Conservation (phyloP, 35 echinoderm and acorn worm species). For the Nesometra sesokonis region DNA sequence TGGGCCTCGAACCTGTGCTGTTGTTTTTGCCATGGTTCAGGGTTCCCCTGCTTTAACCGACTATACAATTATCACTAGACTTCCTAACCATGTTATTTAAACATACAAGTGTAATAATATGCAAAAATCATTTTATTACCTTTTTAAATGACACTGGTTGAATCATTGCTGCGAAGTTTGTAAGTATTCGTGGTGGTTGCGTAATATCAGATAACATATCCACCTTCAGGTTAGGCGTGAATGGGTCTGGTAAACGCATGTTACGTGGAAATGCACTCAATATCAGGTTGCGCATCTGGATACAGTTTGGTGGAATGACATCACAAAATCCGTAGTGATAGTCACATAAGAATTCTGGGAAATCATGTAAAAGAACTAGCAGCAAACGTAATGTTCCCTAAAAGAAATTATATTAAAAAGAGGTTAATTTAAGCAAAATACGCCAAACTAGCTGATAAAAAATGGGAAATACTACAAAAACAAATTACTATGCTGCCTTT, state of each 20-base stretch:
- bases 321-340: constrained; percentile 99
- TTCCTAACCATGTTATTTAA: too few species aligned
- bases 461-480: too few species aligned
- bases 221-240: constrained; percentile 96
- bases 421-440: too few species aligned
- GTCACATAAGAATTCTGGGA: constrained; percentile 99
- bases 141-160: constrained; percentile 98
- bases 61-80: too few species aligned
- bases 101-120: not conserved
- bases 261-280: constrained; percentile 96
- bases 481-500: too few species aligned
- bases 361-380: constrained; percentile 88
- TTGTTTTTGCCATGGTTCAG: too few species aligned
- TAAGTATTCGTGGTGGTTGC: constrained; percentile 87
- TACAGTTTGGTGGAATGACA: constrained; percentile 99
- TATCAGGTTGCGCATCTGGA: constrained; percentile 99
- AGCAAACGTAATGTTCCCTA: constrained; percentile 83
- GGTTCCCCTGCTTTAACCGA: too few species aligned
- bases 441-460: too few species aligned
- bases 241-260: constrained; percentile 96
- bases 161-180: constrained; percentile 93
- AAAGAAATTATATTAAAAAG: not conserved
- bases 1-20: too few species aligned
- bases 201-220: constrained; percentile 96
- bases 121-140: constrained; percentile 28